Evolutionary conservation across 2,113 vertebrate genomes (phyloP).

Genomic region (Silurus asotus): DNA sequence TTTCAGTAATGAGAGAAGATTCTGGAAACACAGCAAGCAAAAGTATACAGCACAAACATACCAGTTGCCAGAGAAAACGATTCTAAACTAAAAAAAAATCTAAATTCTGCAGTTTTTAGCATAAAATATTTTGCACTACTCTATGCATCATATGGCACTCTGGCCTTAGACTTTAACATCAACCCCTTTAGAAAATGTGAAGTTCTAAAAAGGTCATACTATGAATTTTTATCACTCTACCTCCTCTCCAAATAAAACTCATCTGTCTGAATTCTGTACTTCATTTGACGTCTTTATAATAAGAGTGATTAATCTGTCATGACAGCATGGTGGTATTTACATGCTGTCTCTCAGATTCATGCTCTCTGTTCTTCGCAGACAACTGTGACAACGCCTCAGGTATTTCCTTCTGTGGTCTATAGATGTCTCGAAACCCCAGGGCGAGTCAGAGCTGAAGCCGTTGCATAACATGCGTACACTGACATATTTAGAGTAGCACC

Average conservation of each 20-base stretch:
- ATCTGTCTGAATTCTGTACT: constrained; percentile 19
- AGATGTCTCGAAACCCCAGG: neutral
- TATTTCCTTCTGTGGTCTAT: constrained; percentile 19
- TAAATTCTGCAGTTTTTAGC: neutral
- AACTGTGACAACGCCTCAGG: constrained; percentile 12
- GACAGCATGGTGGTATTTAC: constrained; percentile 14
- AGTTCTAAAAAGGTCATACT: neutral
- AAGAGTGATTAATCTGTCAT: constrained; percentile 17
- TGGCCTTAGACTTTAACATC: neutral
- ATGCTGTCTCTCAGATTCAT: constrained; percentile 22
- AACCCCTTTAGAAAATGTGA: neutral
- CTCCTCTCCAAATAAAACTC: neutral
- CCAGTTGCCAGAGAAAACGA: neutral
- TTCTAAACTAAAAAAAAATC: too few relatives aligned
- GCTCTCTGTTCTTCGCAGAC: constrained; percentile 3
- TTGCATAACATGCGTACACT: constrained; percentile 9
- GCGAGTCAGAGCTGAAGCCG: constrained; percentile 8
- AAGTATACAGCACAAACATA: neutral
- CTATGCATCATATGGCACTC: neutral
- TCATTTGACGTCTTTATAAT: constrained; percentile 4
- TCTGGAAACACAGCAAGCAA: neutral
- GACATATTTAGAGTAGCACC: constrained; percentile 23
- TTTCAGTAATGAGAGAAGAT: neutral
- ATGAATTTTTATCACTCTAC: neutral
- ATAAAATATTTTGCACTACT: neutral